These are phyloP conservation scores for Cladorhizidae sp. DNA, from an alignment of 37 sponge, comb jelly and placozoan species.

Conservation along the genomic window DNA sequence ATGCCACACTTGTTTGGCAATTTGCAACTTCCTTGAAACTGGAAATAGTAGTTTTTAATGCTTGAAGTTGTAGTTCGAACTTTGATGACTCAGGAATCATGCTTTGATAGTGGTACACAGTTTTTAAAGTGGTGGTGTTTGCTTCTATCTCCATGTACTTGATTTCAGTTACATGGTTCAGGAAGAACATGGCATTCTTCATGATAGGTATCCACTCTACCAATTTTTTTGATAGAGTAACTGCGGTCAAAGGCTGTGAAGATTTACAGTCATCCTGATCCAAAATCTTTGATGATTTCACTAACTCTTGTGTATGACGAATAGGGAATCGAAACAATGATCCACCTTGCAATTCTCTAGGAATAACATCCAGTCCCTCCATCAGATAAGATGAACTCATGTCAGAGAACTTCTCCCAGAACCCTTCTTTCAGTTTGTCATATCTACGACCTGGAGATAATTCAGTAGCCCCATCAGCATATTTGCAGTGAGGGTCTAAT, in stretches of 20 bases:
- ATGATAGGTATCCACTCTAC: conserved; percentile 30
- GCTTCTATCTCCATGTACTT: neutral
- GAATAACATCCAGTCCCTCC: neutral
- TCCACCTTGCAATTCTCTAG: conserved; percentile 44
- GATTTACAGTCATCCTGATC: neutral
- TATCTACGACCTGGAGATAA: conserved; percentile 48
- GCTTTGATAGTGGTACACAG: neutral
- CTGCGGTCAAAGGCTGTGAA: conserved; percentile 14
- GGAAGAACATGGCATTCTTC: conserved; percentile 44
- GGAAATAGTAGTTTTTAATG: neutral
- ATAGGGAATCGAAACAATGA: conserved; percentile 74
- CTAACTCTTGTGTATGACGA: conserved; percentile 23
- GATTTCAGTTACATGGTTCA: neutral
- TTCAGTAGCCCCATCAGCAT: too few relatives aligned
- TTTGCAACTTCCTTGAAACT: neutral
- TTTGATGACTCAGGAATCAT: neutral
- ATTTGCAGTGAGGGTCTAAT: too few relatives aligned
- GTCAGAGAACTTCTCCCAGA: conserved; percentile 63
- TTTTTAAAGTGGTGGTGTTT: neutral
- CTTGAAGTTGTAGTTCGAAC: neutral
- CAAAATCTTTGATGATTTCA: conserved; percentile 32
- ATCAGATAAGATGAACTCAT: conserved; percentile 41
- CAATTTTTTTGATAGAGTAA: conserved; percentile 6
- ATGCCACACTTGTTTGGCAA: neutral
- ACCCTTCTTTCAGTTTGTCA: conserved; percentile 12